These are phyloP conservation scores for Villa cingulata DNA, from an alignment of 2,888 invertebrate species.

Conservation along the genomic window DNA sequence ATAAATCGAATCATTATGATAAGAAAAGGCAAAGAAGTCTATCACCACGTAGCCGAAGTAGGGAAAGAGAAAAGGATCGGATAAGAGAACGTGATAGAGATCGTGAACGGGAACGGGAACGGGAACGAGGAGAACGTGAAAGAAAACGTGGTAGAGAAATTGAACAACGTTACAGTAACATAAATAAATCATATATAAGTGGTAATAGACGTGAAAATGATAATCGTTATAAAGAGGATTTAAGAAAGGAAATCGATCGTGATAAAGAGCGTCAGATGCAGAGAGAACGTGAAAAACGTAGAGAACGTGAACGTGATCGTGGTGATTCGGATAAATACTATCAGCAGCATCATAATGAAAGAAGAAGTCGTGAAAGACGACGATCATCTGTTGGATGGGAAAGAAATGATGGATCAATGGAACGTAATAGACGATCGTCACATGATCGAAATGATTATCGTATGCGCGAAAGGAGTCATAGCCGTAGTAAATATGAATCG, in stretches of 20 bases:
- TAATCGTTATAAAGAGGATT: constrained; percentile 33
- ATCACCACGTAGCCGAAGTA: constrained; percentile 24
- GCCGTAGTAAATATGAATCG: constrained; percentile 33
- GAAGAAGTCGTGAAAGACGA: constrained; percentile 26
- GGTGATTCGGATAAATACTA: constrained; percentile 21
- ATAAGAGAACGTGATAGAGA: constrained; percentile 23
- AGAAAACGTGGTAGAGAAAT: too few relatives aligned
- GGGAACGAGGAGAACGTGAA: constrained; percentile 13
- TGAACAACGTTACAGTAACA: too few relatives aligned
- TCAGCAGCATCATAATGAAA: constrained; percentile 11
- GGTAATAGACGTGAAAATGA: constrained; percentile 35
- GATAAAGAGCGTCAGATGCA: constrained; percentile 36
- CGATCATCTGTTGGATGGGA: background rate
- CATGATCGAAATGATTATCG: constrained; percentile 1
- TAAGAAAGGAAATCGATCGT: constrained; percentile 36
- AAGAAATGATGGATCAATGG: constrained; percentile 9
- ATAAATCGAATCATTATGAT: background rate
- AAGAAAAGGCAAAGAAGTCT: constrained; percentile 19
- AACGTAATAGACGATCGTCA: constrained; percentile 25
- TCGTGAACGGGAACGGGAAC: constrained; percentile 20
- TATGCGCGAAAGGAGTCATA: constrained; percentile 29
- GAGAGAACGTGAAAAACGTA: constrained; percentile 30
- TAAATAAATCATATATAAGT: too few relatives aligned
- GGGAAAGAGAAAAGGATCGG: constrained; percentile 21
- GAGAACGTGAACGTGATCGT: constrained; percentile 25